phyloP scores from a whole-genome alignment of 1,140 invertebrate species.

The Lethocerus indicus region DNA sequence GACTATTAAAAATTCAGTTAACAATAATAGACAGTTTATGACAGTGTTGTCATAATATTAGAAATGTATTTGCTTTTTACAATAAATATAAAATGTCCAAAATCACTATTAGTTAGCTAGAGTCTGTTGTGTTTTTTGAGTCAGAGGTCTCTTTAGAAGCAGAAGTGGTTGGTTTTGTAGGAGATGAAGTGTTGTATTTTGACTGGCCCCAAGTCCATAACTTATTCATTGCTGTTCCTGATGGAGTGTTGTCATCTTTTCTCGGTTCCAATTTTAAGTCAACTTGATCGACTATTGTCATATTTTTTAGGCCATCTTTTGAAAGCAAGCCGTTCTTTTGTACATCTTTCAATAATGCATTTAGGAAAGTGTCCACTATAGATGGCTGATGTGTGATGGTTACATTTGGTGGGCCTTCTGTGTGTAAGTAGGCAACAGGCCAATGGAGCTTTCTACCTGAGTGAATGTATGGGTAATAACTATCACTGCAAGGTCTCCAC shows the following conservation, averaged over 20 bases:
- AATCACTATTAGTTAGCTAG: neutral
- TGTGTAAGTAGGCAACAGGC: conserved; percentile 47
- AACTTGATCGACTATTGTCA: too few relatives aligned
- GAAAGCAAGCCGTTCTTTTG: too few relatives aligned
- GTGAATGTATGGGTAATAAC: conserved; percentile 42
- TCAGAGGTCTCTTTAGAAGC: neutral
- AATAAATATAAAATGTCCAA: neutral
- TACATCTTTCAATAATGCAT: conserved; percentile 4
- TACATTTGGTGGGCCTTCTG: conserved; percentile 36
- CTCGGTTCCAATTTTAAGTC: too few relatives aligned
- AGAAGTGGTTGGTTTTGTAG: neutral
- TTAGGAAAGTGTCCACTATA: conserved; percentile 12
- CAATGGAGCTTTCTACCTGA: conserved; percentile 31
- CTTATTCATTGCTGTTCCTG: conserved; percentile 13
- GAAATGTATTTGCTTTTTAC: neutral
- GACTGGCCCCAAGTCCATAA: conserved; percentile 16
- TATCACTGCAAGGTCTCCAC: conserved; percentile 67
- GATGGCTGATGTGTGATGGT: conserved; percentile 17
- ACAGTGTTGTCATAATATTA: too few relatives aligned
- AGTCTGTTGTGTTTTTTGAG: neutral
- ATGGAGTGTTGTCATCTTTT: too few relatives aligned
- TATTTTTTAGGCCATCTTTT: too few relatives aligned
- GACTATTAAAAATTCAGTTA: too few relatives aligned
- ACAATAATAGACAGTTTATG: too few relatives aligned
- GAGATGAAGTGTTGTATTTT: conserved; percentile 8